Conservation (phyloP, 2,113 vertebrate species). For the Sitta europaea region DNA sequence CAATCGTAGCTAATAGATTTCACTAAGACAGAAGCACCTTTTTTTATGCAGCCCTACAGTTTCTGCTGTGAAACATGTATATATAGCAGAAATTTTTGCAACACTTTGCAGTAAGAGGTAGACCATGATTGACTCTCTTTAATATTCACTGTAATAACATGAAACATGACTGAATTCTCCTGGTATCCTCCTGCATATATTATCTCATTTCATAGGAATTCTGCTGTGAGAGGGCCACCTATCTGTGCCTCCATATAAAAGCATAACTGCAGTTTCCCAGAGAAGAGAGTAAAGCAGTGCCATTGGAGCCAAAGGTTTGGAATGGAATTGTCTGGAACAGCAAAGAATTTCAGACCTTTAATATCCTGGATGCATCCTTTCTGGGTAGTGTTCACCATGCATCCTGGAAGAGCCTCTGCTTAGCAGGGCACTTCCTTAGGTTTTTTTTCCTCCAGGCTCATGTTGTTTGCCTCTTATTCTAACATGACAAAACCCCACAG, state of each 20-base stretch:
- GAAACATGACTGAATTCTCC: background rate
- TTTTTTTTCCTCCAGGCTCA: background rate
- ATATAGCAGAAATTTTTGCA: background rate
- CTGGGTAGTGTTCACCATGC: background rate
- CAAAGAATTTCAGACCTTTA: background rate
- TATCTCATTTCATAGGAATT: background rate
- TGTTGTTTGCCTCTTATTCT: background rate
- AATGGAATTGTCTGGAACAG: background rate
- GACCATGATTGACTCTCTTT: constrained; percentile 57
- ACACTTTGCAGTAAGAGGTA: background rate
- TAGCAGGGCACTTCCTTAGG: background rate
- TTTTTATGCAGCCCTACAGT: background rate
- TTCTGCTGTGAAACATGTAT: constrained; percentile 5
- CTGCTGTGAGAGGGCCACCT: background rate
- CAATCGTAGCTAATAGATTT: constrained; percentile 59
- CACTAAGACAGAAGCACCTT: constrained; percentile 51
- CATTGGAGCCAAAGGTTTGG: background rate
- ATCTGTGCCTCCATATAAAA: background rate
- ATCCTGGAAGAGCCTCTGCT: background rate
- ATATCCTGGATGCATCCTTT: background rate
- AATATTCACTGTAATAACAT: constrained; percentile 47
- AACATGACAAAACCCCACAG: background rate
- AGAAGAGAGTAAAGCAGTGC: background rate
- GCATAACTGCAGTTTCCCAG: background rate
- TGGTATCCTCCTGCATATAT: background rate